Conservation (phyloP, 2,113 vertebrate species). For the Platysteira castanea region DNA sequence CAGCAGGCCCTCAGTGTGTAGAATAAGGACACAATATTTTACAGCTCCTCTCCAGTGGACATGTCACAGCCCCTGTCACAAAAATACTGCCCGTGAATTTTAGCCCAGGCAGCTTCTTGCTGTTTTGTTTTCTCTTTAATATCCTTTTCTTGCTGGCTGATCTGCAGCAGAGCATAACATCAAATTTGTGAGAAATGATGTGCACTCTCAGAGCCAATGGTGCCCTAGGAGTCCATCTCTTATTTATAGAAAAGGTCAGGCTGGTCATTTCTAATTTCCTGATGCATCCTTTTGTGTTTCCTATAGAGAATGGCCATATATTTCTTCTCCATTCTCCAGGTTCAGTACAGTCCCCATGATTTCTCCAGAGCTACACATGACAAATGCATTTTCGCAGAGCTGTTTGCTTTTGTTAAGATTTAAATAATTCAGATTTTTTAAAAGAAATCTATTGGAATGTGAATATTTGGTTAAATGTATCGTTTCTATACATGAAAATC, state of each 20-base stretch:
- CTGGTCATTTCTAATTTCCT: conserved; percentile 60
- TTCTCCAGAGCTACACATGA: neutral
- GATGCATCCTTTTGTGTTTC: neutral
- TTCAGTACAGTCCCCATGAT: neutral
- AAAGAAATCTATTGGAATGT: neutral
- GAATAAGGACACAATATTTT: neutral
- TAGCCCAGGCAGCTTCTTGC: neutral
- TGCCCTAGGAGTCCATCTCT: conserved; percentile 30
- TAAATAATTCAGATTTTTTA: neutral
- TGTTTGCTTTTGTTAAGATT: neutral
- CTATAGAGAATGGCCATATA: neutral
- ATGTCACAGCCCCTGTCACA: neutral
- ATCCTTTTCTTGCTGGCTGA: neutral
- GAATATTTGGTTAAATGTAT: neutral
- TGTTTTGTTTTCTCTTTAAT: conserved; percentile 36
- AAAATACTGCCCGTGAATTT: neutral
- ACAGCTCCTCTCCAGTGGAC: neutral
- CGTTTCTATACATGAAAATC: neutral
- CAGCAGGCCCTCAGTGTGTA: neutral
- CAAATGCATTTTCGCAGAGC: neutral
- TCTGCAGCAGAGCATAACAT: conserved; percentile 14
- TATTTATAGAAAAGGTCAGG: conserved; percentile 37
- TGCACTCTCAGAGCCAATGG: conserved; percentile 14
- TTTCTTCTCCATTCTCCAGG: neutral
- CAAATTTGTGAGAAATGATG: conserved; percentile 40